These are phyloP conservation scores for Catocala sponsa DNA, from an alignment of 2,888 invertebrate species.

Conservation along the genomic window DNA sequence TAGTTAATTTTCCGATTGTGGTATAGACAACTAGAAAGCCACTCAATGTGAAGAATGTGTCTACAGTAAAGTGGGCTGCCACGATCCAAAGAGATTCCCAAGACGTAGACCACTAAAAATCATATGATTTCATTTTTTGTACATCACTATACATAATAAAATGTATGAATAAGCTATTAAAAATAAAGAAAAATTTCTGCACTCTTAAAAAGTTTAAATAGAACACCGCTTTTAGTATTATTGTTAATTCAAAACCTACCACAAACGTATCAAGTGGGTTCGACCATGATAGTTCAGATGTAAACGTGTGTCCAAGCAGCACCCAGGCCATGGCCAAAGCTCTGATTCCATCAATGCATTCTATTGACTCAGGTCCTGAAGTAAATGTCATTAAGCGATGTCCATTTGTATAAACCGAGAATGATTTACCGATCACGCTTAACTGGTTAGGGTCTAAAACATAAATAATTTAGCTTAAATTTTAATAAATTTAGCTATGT, in stretches of 20 bases:
- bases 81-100: conserved; percentile 68
- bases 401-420: conserved; percentile 71
- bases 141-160: no score
- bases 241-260: no score
- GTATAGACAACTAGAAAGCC: conserved; percentile 72
- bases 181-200: no score
- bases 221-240: no score
- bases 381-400: conserved; percentile 65
- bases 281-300: conserved; percentile 34
- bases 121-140: no score
- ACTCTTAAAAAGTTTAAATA: no score
- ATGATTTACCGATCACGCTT: conserved; percentile 41
- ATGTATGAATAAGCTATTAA: no score
- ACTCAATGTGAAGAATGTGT: conserved; percentile 87
- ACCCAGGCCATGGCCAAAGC: conserved; percentile 82
- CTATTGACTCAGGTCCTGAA: conserved; percentile 62
- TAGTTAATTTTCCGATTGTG: conserved; percentile 63
- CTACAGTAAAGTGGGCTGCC: conserved; percentile 84
- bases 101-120: conserved; percentile 67
- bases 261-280: conserved; percentile 55
- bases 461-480: neutral
- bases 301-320: conserved; percentile 71
- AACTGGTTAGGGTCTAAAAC: conserved; percentile 55
- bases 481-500: no score
- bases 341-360: conserved; percentile 80